Base-by-base conservation (phyloP, 2,113 vertebrate species). In the Paracanthobrama guichenoti region DNA sequence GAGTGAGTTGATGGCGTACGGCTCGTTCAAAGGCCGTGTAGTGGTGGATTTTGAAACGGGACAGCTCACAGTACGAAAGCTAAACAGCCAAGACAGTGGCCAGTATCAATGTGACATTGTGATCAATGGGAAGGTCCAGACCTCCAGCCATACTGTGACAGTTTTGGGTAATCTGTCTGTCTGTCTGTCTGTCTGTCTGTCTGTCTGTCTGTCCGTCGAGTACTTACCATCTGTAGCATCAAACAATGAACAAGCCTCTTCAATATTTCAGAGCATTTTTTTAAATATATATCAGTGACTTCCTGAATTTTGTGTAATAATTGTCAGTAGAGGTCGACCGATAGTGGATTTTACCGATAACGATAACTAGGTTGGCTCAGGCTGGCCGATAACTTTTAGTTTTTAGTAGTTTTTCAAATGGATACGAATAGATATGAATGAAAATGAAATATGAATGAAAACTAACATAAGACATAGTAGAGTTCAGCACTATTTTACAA, bases 151-250 rank as follows among this genome's bases (percentile, higher is more conserved):
- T 28, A 18, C 6, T 18, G 1, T 83, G 35, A 60, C 22, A 28
- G 81, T 83, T 57, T 22, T 83, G 31, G 81, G 81, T 82, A 57
- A 83, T 53, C 9, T 7, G 8, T 31, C 26, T 31, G 8, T 69
- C 22, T 20, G 4, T 69, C 39, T 48, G 13, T 67, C 20, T 48
- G 13, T 48, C 46, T 48, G 3, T 48, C 46, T 48, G 13, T 48
- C 46, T 13, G 13, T 48, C 46, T 35, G 31, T 35, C 31, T 35
- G 31, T 35, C n/a, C n/a, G n/a, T n/a, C n/a, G n/a, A n/a, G n/a
- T n/a, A n/a, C n/a, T n/a, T n/a, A n/a, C n/a, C n/a, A n/a, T n/a
- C n/a, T n/a, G n/a, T n/a, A n/a, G n/a, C n/a, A n/a, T n/a, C n/a
- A n/a, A n/a, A n/a, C n/a, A n/a, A n/a, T n/a, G n/a, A n/a, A n/a